Base-by-base conservation (phyloP, 2,797 vertebrate genomes). In the Labroides dimidiatus region DNA sequence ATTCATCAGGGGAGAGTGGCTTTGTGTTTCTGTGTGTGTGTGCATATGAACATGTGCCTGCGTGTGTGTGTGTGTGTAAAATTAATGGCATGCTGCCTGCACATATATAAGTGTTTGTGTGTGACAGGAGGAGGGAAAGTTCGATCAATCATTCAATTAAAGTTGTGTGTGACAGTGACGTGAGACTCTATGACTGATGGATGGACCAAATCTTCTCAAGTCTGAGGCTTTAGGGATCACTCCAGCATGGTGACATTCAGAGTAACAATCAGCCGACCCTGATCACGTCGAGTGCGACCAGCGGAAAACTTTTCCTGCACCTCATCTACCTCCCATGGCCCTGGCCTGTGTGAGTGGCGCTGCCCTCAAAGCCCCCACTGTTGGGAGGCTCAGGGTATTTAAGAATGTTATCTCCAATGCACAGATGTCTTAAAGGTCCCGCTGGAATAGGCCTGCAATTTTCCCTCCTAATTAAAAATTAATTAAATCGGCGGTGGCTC, bases 391-490 rank as follows among this genome's bases (percentile, higher is more conserved):
- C 75, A 16, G 86, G 85, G 91, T 93, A 89, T 93, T 93, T 94
- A 92, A 93, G 91, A 92, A 91, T 84, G 92, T 92, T 93, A 94
- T 93, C 93, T 91, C 90, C 87, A 87, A 93, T 90, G 90, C 92
- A 93, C 93, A 93, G 93, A 93, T 93, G 92, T 93, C 92, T 92
- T 91, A 91, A 91, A 91, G 85, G 90, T 93, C 93, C 85, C 89
- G n/a, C 73, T 67, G 88, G 92, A 92, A 92, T 91, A 86, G 87
- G 86, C 77, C 86, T 79, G 86, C 89, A 91, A 92, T 92, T 93
- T 93, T 90, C 89, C 90, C 85, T 90, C 84, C 92, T 93, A 93
- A 93, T 93, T 93, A 94, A 94, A 93, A 93, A 93, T 92, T 92
- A 93, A 93, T 93, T 92, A 93, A 93, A 93, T 92, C 87, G 85